Percentiles rank a stretch among this genome's conserved stretches.
Conservation (phyloP, 2,888 invertebrate species). For the Aproaerema taeniolella region DNA sequence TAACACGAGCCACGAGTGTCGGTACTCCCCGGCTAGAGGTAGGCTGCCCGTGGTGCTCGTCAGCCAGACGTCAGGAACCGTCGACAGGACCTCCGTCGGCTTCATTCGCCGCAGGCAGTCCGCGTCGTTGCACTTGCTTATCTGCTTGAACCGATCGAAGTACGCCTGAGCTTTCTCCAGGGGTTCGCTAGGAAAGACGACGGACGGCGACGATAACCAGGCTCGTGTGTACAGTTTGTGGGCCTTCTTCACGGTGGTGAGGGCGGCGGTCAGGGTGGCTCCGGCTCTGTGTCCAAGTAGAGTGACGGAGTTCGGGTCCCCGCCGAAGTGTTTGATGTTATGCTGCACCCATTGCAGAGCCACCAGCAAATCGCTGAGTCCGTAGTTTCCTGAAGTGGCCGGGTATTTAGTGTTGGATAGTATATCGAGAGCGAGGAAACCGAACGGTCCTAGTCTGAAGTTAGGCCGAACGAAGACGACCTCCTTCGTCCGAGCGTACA, state of each 20-base stretch:
- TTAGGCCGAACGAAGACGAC: conserved; percentile 92
- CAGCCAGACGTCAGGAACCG: conserved; percentile 85
- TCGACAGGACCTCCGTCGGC: conserved; percentile 78
- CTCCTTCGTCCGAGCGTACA: conserved; percentile 86
- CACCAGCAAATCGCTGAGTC: conserved; percentile 86
- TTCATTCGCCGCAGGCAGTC: conserved; percentile 76
- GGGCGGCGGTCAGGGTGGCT: conserved; percentile 87
- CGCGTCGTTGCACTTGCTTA: conserved; percentile 74
- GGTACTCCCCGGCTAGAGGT: conserved; percentile 79
- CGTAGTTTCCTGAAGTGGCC: conserved; percentile 90
- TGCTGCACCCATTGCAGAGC: conserved; percentile 88
- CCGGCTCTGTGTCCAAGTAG: conserved; percentile 91
- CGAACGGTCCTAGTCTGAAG: conserved; percentile 87
- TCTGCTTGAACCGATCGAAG: conserved; percentile 79
- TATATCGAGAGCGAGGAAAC: conserved; percentile 87
- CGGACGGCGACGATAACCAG: conserved; percentile 89
- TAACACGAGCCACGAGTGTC: conserved; percentile 86
- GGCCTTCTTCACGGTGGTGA: conserved; percentile 78
- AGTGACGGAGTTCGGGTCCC: conserved; percentile 86
- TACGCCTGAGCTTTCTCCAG: conserved; percentile 78
- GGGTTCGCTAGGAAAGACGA: conserved; percentile 82
- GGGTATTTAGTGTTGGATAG: conserved; percentile 84
- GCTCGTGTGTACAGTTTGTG: conserved; percentile 84
- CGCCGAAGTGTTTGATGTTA: conserved; percentile 91
- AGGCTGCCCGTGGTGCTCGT: conserved; percentile 77